Evolutionary conservation across 1,140 invertebrate genomes (phyloP), one percentile per base, ranked within the genome.

Genomic region (Drosophila insularis): DNA sequence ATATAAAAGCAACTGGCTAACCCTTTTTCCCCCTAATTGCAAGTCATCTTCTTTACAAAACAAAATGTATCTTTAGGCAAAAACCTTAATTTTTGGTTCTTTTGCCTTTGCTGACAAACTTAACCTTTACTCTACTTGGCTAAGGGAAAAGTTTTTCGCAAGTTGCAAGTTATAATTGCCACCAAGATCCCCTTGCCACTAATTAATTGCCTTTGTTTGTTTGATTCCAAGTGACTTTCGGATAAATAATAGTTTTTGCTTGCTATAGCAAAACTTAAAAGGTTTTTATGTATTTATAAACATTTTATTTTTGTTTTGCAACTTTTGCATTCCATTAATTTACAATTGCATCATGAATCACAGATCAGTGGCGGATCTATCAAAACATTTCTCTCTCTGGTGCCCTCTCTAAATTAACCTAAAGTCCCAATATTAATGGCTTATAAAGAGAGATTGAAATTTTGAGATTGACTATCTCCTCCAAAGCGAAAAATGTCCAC

Each of bases 171-270:
- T 74, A 65, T 39, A 63, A 53, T 60, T 75, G 67, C 19, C 35
- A 40, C 53, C 37, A 32, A 77, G 39, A 21, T 63, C 11, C 35
- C 35, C 35, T 77, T 71, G 19, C 17, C 58, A 62, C 67, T 77
- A 76, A 77, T 77, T 77, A 77, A 77, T 77, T 77, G 53, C 56
- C 46, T 65, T 71, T 75, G 60, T 65, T 70, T 62, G 63, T 43
- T 2, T 39, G 31, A 6, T 35, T 23, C 6, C 17, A 17, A 60
- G 23, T 23, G 23, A 43, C 60, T 54, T 61, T 60, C 21, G 19
- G 35, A 14, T 13, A 61, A 39, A 27, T 40, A 23, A 17, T 61
- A 56, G n/a, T 37, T 58, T 56, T 56, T 31, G 19, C n/a, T 62
- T 43, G n/a, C 11, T 23, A 5, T 19, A 13, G 31, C 40, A 62